Conservation (phyloP, 2,888 invertebrate genomes). For the Ophion obscuratus region DNA sequence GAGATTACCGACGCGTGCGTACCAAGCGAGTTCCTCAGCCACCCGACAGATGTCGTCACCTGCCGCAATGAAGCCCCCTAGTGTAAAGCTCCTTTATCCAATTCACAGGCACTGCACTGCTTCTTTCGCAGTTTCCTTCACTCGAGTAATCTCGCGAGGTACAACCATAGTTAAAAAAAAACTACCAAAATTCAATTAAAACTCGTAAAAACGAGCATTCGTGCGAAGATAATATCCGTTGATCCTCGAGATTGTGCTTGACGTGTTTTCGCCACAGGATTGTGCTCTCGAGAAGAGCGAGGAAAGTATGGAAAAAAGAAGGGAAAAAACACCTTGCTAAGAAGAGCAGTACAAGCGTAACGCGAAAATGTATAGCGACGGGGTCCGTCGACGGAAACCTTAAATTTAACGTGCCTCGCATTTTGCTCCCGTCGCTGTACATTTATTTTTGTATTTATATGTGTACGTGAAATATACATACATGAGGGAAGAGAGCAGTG, state of each 20-base stretch:
- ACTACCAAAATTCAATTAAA: neutral
- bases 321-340: slow-evolving; percentile 29
- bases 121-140: neutral
- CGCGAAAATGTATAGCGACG: slow-evolving; percentile 78
- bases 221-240: neutral
- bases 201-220: neutral
- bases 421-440: slow-evolving; percentile 53
- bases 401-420: slow-evolving; percentile 80
- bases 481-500: slow-evolving; percentile 50
- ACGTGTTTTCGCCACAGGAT: slow-evolving; percentile 38
- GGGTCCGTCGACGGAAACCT: slow-evolving; percentile 81
- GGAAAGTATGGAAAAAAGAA: slow-evolving; percentile 58
- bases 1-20: neutral
- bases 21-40: neutral
- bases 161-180: neutral
- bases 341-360: slow-evolving; percentile 64
- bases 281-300: slow-evolving; percentile 58
- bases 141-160: neutral
- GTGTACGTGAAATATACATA: slow-evolving; percentile 9
- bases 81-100: neutral
- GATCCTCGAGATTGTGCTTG: slow-evolving; percentile 4
- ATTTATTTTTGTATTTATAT: slow-evolving; percentile 34
- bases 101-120: neutral
- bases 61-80: neutral
- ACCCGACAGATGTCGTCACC: slow-evolving; percentile 38